A percentile compares a stretch with the other conserved stretches of the same genome.
phyloP scores from a whole-genome alignment of 2,888 invertebrate species.

The Bibio marci region DNA sequence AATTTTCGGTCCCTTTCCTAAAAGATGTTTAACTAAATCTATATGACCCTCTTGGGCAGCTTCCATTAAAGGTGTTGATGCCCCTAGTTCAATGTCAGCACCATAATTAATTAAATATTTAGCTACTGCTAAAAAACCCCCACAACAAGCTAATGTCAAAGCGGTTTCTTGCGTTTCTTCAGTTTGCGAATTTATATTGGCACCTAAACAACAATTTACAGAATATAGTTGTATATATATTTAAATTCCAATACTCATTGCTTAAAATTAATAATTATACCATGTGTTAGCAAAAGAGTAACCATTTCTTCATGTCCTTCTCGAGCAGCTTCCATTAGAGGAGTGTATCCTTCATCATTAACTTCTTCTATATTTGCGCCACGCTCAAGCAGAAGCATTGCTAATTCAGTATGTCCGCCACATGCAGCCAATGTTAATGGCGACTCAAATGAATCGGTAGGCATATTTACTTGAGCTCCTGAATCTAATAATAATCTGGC shows the following conservation, averaged over 20 bases:
- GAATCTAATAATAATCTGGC: conserved; percentile 86
- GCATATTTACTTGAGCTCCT: conserved; percentile 96
- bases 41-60: conserved; percentile 96
- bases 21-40: conserved; percentile 63
- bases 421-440: conserved; percentile 96
- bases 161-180: conserved; percentile 98
- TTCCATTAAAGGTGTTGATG: conserved; percentile 96
- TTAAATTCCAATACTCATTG: neutral
- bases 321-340: conserved; percentile 96
- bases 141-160: conserved; percentile 82
- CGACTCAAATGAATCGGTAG: conserved; percentile 97
- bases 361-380: conserved; percentile 99
- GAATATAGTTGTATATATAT: neutral
- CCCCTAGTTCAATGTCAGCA: conserved; percentile 86
- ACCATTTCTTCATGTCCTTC: conserved; percentile 99
- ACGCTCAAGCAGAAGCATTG: conserved; percentile 84
- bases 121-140: conserved; percentile 87
- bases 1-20: conserved; percentile 64
- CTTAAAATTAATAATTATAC: too few relatives aligned
- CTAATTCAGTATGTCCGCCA: conserved; percentile 95
- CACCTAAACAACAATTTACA: conserved; percentile 41
- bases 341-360: conserved; percentile 98
- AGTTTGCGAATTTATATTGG: conserved; percentile 94
- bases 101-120: conserved; percentile 91
- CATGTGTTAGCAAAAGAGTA: conserved; percentile 69